A percentile compares a stretch with the other conserved stretches of the same genome.
Conservation (phyloP, 2,888 invertebrate genomes). For the Euproctis similis region DNA sequence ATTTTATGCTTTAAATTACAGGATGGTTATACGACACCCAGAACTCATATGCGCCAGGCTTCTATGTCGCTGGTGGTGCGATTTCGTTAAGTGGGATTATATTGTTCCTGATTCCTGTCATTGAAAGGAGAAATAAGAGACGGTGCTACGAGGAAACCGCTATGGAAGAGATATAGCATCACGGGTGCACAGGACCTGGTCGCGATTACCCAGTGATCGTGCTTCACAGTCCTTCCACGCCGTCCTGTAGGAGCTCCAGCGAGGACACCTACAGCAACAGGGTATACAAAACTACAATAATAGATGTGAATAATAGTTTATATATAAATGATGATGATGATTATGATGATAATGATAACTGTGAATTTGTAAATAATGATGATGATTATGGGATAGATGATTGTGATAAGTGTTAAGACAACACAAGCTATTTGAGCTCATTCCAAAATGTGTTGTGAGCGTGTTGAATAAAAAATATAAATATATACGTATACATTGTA, state of each 20-base stretch:
- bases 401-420: slow-evolving; percentile 37
- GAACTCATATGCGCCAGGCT: slow-evolving; percentile 88
- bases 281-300: slow-evolving; percentile 62
- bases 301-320: slow-evolving; percentile 44
- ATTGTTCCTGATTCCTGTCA: slow-evolving; percentile 86
- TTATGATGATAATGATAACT: slow-evolving; percentile 42
- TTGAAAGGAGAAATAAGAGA: slow-evolving; percentile 69
- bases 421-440: slow-evolving; percentile 41
- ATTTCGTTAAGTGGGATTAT: slow-evolving; percentile 92
- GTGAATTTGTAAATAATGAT: slow-evolving; percentile 47
- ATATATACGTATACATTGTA: too few relatives aligned
- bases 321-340: slow-evolving; percentile 35
- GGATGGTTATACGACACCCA: slow-evolving; percentile 89
- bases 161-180: slow-evolving; percentile 64
- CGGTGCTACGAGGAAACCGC: slow-evolving; percentile 43
- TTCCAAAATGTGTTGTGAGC: slow-evolving; percentile 57
- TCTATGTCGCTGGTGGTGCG: slow-evolving; percentile 89
- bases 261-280: slow-evolving; percentile 60
- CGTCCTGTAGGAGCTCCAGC: slow-evolving; percentile 43
- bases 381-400: slow-evolving; percentile 44
- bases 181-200: slow-evolving; percentile 22
- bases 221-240: slow-evolving; percentile 64
- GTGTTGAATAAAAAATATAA: slow-evolving; percentile 33
- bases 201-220: slow-evolving; percentile 48
- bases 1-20: slow-evolving; percentile 39